These are phyloP conservation scores for Spialia ferax DNA, from an alignment of 2,888 invertebrate genomes.

Conservation along the genomic window DNA sequence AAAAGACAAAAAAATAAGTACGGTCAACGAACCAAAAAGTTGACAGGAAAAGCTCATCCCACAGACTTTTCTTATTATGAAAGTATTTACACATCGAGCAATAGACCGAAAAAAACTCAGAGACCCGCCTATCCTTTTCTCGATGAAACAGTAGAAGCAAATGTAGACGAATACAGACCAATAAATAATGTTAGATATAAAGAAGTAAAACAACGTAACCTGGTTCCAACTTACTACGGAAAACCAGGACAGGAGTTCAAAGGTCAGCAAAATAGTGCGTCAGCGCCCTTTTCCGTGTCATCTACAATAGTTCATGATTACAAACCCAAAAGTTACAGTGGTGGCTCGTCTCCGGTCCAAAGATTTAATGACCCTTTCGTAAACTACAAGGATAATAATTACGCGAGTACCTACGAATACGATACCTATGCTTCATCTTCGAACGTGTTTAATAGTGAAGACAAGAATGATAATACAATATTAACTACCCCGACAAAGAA, in stretches of 20 bases:
- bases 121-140: conserved; percentile 53
- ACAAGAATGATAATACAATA: conserved; percentile 57
- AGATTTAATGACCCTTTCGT: conserved; percentile 67
- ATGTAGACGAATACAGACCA: conserved; percentile 63
- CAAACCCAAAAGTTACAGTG: conserved; percentile 62
- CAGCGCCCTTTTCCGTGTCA: conserved; percentile 71
- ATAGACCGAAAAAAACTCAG: conserved; percentile 59
- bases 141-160: conserved; percentile 53
- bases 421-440: conserved; percentile 73
- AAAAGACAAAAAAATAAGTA: conserved; percentile 64
- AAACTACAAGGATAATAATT: conserved; percentile 66
- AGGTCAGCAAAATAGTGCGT: conserved; percentile 59
- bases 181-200: conserved; percentile 65
- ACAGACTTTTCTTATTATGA: conserved; percentile 77
- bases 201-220: conserved; percentile 60
- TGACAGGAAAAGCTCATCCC: conserved; percentile 55
- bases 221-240: conserved; percentile 54
- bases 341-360: conserved; percentile 53
- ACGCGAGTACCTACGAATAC: conserved; percentile 68
- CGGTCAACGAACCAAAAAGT: conserved; percentile 61
- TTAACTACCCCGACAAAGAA: conserved; percentile 56
- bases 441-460: conserved; percentile 62
- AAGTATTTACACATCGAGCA: conserved; percentile 64
- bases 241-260: conserved; percentile 63
- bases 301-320: conserved; percentile 75